Evolutionary conservation across 2,888 invertebrate species (phyloP), one percentile per base, ranked within the genome.

Genomic region (Anoncus sp.): DNA sequence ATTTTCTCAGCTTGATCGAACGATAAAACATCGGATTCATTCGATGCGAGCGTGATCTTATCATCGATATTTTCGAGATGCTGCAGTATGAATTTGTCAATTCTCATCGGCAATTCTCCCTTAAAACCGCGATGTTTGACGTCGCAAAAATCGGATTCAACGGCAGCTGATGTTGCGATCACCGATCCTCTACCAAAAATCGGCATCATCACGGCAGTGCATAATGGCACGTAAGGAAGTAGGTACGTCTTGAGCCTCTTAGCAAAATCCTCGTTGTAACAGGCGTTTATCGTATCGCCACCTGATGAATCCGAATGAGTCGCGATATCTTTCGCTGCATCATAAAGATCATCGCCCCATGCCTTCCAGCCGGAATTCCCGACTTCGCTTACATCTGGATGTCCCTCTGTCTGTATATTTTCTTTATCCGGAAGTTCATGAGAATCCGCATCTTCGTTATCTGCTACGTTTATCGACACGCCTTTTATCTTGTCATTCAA

Each of bases 111-210:
- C 40, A 76, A 20, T 35, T 71, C 14, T n/a, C 70, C 57, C n/a
- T 63, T 63, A 35, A 69, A 75, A 1, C 20, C 27, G 14, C 71
- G 70, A 16, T 35, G 53, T 49, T 76, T 71, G 0, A 76, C n/a
- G 35, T 63, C 76, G 38, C 10, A 24, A 27, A 76, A 76, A 20
- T 76, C 76, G 0, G 57, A 67, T 20, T 76, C 71, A 6, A 71
- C 57, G 38, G 31, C 62, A 3, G 71, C 60, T 12, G 76, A 76
- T 10, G 76, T 66, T 3, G 65, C 71, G 7, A 63, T 38, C 24
- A 12, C 10, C 12, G 47, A n/a, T 12, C 59, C 71, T 59, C 49
- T 71, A 18, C 24, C 16, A 47, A 76, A 75, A 47, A 55, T 67
- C 12, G 55, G 69, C 10, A 22, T 49, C 70, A 63, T 70, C 6